Conservation (phyloP, 2,888 invertebrate genomes). For the Ichneumoninae sp. region DNA sequence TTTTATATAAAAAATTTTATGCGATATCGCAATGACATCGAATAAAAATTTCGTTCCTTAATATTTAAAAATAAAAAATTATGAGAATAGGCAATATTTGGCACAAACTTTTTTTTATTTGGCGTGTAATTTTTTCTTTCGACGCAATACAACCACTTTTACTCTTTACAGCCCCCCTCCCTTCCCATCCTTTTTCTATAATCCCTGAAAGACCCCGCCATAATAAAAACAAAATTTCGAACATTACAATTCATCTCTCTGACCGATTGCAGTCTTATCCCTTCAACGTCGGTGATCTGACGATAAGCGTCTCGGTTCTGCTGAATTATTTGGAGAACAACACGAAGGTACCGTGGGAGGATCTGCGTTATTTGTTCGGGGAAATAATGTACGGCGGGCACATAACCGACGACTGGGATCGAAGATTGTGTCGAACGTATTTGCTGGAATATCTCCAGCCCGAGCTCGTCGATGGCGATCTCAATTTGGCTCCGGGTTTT, state of each 20-base stretch:
- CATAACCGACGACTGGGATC: conserved; percentile 98
- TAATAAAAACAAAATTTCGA: not conserved
- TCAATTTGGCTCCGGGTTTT: conserved; percentile 93
- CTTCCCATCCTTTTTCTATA: too few species aligned
- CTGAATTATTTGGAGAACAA: conserved; percentile 96
- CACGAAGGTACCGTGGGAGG: conserved; percentile 96
- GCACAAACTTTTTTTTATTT: too few species aligned
- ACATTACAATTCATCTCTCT: not conserved
- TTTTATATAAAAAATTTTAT: not conserved
- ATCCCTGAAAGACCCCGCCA: too few species aligned
- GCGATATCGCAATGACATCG: not conserved
- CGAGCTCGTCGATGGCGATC: conserved; percentile 94
- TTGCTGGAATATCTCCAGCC: conserved; percentile 95
- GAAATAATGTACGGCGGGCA: conserved; percentile 99
- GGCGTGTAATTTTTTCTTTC: not conserved
- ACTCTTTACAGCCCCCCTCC: not conserved
- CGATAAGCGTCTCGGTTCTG: conserved; percentile 95
- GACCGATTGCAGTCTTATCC: conserved; percentile 86
- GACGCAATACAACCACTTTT: not conserved
- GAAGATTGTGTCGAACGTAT: conserved; percentile 93
- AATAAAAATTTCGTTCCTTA: not conserved
- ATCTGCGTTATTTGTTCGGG: conserved; percentile 96
- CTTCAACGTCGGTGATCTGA: conserved; percentile 94
- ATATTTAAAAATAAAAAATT: not conserved
- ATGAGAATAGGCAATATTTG: too few species aligned